These are phyloP conservation scores for Eilema caniola DNA, from an alignment of 2,888 invertebrate species.

Conservation along the genomic window DNA sequence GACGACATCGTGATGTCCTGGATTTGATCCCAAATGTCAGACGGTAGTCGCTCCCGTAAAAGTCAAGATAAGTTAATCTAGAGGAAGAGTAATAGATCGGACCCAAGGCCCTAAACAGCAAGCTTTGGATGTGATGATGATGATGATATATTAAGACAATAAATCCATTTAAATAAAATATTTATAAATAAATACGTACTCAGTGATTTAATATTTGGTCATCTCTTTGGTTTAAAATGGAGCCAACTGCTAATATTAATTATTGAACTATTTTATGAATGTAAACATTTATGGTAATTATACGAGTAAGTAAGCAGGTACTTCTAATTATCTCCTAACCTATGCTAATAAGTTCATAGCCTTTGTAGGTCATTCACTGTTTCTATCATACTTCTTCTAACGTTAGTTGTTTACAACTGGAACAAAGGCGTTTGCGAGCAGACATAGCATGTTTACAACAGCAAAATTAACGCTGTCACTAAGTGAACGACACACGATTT, in stretches of 20 bases:
- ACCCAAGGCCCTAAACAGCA: too few species aligned
- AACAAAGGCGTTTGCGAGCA: background rate
- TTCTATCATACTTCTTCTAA: constrained; percentile 2
- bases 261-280: background rate
- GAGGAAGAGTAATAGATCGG: too few species aligned
- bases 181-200: too few species aligned
- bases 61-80: too few species aligned
- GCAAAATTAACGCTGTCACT: background rate
- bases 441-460: background rate
- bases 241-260: too few species aligned
- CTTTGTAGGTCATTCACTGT: background rate
- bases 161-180: too few species aligned
- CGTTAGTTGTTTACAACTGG: background rate
- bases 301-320: background rate
- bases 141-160: too few species aligned
- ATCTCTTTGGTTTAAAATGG: too few species aligned
- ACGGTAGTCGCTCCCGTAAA: too few species aligned
- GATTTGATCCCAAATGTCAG: too few species aligned
- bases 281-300: background rate
- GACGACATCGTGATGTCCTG: too few species aligned
- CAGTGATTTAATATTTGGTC: background rate
- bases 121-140: too few species aligned
- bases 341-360: constrained; percentile 1
- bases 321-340: background rate
- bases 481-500: background rate